These are phyloP conservation scores for Drosophila algonquin DNA, from an alignment of 2,888 invertebrate species.

Conservation along the genomic window DNA sequence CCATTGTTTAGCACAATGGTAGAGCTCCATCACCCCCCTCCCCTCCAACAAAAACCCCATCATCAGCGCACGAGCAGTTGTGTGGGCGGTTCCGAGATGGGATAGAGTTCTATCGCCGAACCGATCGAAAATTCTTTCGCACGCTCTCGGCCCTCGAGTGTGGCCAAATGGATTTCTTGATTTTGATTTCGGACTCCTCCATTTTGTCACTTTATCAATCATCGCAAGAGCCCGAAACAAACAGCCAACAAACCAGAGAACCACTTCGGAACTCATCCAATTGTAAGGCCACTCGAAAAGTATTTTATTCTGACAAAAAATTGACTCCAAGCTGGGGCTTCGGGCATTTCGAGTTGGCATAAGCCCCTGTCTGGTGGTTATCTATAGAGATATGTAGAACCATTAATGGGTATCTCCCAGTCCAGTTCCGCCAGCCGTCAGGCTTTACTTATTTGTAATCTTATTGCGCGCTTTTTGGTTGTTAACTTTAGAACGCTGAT, in stretches of 20 bases:
- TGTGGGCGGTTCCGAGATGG: conserved; percentile 60
- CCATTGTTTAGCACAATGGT: conserved; percentile 61
- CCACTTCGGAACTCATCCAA: conserved; percentile 73
- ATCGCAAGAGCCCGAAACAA: conserved; percentile 25
- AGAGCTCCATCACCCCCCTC: too few species aligned
- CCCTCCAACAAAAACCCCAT: conserved; percentile 17
- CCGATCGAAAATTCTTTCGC: conserved; percentile 58
- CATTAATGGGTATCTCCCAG: conserved; percentile 23
- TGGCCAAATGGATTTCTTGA: conserved; percentile 34
- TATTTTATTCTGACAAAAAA: conserved; percentile 32
- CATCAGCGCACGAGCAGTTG: conserved; percentile 21
- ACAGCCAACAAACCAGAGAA: conserved; percentile 18
- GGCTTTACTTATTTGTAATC: conserved; percentile 54
- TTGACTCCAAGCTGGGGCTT: conserved; percentile 56
- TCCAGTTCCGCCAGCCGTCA: neutral
- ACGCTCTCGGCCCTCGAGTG: conserved; percentile 40
- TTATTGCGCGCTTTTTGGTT: conserved; percentile 63
- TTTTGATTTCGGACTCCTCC: conserved; percentile 12
- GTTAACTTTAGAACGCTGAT: conserved; percentile 79
- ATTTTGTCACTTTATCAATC: conserved; percentile 65
- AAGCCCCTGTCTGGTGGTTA: neutral
- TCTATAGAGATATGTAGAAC: neutral
- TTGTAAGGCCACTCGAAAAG: conserved; percentile 60
- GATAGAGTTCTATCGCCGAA: conserved; percentile 11
- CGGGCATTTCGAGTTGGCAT: conserved; percentile 16